phyloP scores from a whole-genome alignment of 2,797 vertebrate species.

The Catostomus latipinnis region DNA sequence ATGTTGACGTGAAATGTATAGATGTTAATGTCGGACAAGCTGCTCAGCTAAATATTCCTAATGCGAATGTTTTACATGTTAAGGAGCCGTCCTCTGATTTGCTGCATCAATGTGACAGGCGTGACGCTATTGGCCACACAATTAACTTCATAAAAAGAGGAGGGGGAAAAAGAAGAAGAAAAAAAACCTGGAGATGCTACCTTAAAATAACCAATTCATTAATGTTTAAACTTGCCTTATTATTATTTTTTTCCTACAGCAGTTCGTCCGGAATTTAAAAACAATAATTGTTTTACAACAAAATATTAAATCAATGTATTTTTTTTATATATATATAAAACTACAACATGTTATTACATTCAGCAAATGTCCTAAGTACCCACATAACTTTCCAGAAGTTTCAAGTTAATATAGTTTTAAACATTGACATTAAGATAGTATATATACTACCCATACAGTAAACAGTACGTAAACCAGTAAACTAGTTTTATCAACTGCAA shows the following conservation, averaged over 20 bases:
- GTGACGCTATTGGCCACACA: slow-evolving; percentile 11
- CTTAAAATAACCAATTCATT: too few relatives aligned
- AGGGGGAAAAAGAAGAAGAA: neutral
- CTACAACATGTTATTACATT: slow-evolving; percentile 9
- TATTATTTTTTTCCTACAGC: too few relatives aligned
- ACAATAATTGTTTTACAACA: neutral
- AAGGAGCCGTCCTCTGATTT: slow-evolving; percentile 12
- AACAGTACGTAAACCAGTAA: neutral
- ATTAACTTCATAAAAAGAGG: neutral
- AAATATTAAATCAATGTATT: neutral
- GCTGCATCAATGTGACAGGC: neutral
- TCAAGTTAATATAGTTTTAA: slow-evolving; percentile 17
- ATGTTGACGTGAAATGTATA: neutral
- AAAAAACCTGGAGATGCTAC: too few relatives aligned
- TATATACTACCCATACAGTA: slow-evolving; percentile 12
- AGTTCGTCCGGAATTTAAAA: too few relatives aligned
- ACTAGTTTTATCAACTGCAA: neutral
- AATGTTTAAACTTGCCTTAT: too few relatives aligned
- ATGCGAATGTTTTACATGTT: neutral
- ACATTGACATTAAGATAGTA: slow-evolving; percentile 12
- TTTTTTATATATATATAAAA: neutral
- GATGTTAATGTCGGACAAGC: neutral
- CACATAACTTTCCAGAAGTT: slow-evolving; percentile 11
- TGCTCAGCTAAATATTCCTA: neutral
- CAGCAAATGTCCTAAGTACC: slow-evolving; percentile 10